phyloP scores from a whole-genome alignment of 2,888 invertebrate species.

The Drosophila formosana region DNA sequence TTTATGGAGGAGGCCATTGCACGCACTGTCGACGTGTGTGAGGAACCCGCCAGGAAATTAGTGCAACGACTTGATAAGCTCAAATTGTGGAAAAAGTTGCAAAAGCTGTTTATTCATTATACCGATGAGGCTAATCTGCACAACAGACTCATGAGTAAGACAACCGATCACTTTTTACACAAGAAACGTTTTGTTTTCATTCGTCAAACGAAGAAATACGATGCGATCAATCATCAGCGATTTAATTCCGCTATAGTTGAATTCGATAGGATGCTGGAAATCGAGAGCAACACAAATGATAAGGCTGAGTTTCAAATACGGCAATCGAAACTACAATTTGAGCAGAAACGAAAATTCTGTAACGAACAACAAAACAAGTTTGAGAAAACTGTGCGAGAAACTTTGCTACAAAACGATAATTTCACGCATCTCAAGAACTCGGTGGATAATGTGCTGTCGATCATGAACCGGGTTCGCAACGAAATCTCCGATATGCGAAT shows the following conservation, averaged over 20 bases:
- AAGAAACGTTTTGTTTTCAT: slow-evolving; percentile 10
- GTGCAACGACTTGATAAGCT: slow-evolving; percentile 21
- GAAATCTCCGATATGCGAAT: slow-evolving; percentile 39
- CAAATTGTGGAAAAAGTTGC: slow-evolving; percentile 28
- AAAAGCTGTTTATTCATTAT: fast-evolving
- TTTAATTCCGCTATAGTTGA: neutral
- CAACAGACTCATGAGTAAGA: neutral
- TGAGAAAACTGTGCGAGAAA: slow-evolving; percentile 15
- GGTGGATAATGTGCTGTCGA: neutral
- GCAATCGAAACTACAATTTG: too few relatives aligned
- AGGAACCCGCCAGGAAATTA: neutral
- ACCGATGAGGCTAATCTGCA: fast-evolving
- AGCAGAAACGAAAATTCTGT: neutral
- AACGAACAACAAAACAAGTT: neutral
- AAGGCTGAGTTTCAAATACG: neutral
- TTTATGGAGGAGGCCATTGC: slow-evolving; percentile 24
- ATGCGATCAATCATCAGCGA: slow-evolving; percentile 7
- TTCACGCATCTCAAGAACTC: neutral
- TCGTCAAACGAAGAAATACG: fast-evolving
- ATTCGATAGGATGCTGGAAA: slow-evolving; percentile 31
- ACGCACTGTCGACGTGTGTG: neutral
- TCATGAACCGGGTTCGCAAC: slow-evolving; percentile 25
- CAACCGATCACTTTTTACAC: slow-evolving; percentile 19
- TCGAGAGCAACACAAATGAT: neutral
- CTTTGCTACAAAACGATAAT: slow-evolving; percentile 19